Evolutionary conservation across 2,888 invertebrate genomes (phyloP), one percentile per base, ranked within the genome.

Genomic region (Trissolcus japonicus): DNA sequence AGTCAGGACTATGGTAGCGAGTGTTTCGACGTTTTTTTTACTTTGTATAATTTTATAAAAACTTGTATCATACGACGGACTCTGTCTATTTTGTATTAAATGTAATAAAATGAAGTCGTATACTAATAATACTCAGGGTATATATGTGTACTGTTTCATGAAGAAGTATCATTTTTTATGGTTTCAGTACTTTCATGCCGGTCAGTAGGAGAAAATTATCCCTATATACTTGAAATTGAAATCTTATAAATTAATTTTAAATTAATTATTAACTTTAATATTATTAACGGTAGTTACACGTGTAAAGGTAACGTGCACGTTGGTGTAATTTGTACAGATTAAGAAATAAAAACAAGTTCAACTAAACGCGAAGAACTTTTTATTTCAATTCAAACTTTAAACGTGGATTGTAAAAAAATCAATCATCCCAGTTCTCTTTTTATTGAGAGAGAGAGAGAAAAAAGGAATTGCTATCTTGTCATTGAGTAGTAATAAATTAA

Each of bases 101-200:
- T 19, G 19, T 17, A 63, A 54, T 54, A 43, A 63, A 17, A 16
- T 43, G 29, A n/a, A 50, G 50, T 16, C 25, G 13, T 21, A 46
- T 16, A 63, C 29, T 56, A 56, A 48, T 56, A n/a, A 35, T 56
- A n/a, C 65, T 65, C 65, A 65, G 65, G 65, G 65, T 65, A 35
- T 56, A 56, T 56, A 46, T 29, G 29, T 62, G 54, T 62, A 62
- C 43, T 62, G 54, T 46, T 55, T 35, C 35, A 35, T 6, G 13
- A 54, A 29, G 17, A 54, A 54, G 6, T 9, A 11, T 54, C 3
- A 1, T 54, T 21, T n/a, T 25, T 16, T 46, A 57, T 21, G 35
- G 41, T 43, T 41, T 16, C 57, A 57, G 41, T 57, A 57, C 57
- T 17, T 19, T 57, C 9, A 57, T 43, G 43, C 21, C 43, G 43